Conservation (phyloP, 2,797 vertebrate genomes). For the Pantherophis vulpinus region DNA sequence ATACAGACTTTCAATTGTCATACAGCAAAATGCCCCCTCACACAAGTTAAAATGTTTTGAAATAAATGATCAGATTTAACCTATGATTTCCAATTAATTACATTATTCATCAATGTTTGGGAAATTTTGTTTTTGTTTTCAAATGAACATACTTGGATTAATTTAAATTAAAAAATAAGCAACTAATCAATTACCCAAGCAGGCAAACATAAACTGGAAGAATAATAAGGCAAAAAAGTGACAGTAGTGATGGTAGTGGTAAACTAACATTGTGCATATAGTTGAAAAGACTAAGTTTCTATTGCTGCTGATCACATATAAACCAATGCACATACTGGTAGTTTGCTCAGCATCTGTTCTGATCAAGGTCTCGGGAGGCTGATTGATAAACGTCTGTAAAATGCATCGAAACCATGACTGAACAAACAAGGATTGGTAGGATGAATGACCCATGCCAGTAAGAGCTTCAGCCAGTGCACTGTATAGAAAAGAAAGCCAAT, state of each 20-base stretch:
- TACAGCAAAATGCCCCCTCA: conserved; percentile 49
- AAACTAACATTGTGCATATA: conserved; percentile 57
- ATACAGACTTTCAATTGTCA: neutral
- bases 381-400: conserved; percentile 89
- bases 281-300: conserved; percentile 41
- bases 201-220: conserved; percentile 59
- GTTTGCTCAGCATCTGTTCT: conserved; percentile 65
- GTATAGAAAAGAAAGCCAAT: conserved; percentile 24
- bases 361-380: conserved; percentile 72
- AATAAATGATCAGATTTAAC: conserved; percentile 43
- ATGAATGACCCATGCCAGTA: conserved; percentile 67
- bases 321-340: conserved; percentile 67
- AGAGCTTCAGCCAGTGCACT: conserved; percentile 82
- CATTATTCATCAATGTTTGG: conserved; percentile 15
- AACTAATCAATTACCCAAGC: conserved; percentile 54
- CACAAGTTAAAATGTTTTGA: conserved; percentile 4
- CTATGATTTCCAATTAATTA: conserved; percentile 60
- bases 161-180: conserved; percentile 37
- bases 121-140: conserved; percentile 64
- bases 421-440: conserved; percentile 83
- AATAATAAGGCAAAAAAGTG: conserved; percentile 56
- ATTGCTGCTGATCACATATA: conserved; percentile 35
- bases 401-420: conserved; percentile 92
- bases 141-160: conserved; percentile 65
- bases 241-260: conserved; percentile 43